Percentiles rank a stretch among this genome's conserved stretches.
These are phyloP conservation scores for Alaudala cheleensis DNA, from an alignment of 2,113 vertebrate species.

Conservation along the genomic window DNA sequence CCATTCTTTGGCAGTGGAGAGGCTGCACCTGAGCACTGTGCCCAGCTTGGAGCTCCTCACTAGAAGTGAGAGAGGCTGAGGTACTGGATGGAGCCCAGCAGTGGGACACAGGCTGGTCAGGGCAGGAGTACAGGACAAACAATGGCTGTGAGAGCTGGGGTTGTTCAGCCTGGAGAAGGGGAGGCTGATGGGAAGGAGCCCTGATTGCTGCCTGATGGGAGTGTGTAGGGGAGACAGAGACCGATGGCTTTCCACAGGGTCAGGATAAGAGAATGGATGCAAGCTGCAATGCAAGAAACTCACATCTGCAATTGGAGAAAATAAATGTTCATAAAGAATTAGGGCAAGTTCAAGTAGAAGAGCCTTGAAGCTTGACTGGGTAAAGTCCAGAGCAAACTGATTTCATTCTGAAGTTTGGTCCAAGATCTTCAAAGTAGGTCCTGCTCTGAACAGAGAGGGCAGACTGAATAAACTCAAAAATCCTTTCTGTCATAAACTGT, in stretches of 20 bases:
- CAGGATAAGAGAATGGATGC: not conserved
- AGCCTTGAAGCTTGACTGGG: not conserved
- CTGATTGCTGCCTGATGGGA: not conserved
- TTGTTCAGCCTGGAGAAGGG: not conserved
- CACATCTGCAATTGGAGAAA: not conserved
- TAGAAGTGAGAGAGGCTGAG: not conserved
- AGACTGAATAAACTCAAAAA: not conserved
- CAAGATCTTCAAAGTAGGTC: not conserved
- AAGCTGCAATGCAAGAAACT: not conserved
- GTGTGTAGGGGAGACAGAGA: not conserved
- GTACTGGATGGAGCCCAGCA: rapidly evolving
- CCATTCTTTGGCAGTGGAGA: not conserved
- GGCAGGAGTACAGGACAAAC: not conserved
- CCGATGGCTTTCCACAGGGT: not conserved
- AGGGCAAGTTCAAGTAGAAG: not conserved
- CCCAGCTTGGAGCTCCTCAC: not conserved
- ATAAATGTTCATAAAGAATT: not conserved
- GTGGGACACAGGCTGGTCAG: not conserved
- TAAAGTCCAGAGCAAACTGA: not conserved
- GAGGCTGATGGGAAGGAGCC: not conserved
- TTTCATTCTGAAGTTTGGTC: not conserved
- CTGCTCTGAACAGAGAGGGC: not conserved
- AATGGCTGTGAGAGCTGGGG: not conserved
- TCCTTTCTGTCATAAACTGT: not conserved
- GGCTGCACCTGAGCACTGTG: not conserved